Base-by-base conservation (phyloP, 2,888 invertebrate species). In the Copidosoma aretas region DNA sequence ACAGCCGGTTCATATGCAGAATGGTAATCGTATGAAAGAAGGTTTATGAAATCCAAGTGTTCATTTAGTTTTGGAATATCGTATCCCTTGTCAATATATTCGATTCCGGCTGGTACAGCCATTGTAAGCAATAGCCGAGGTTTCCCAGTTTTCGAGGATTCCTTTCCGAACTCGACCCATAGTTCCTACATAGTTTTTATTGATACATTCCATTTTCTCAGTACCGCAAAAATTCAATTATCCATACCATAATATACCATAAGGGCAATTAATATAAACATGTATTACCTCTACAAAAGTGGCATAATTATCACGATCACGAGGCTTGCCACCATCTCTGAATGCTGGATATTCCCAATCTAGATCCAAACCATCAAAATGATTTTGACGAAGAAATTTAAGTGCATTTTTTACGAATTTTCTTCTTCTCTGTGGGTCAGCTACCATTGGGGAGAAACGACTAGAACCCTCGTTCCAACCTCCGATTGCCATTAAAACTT, bases 381-480 rank as follows among this genome's bases (percentile, higher is more conserved):
- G 93, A 85, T 96, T 94, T 81, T 94, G 93, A 76, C 96, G 86
- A 75, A 96, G 87, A 85, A 95, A 96, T 73, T 93, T 93, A 73
- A 94, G 87, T 72, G 90, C 88, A 80, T 94, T 94, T 84, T 91
- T 92, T 66, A 93, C 92, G 79, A 96, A 92, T 79, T 92, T 91
- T 79, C 89, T 91, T 71, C 96, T 87, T 72, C 91, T 86, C 49
- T 91, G 92, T 2, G 90, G 80, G 75, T 89, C 91, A 1, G 93
- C 93, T 1, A 95, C 95, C 87, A 96, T 89, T n/a, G 93, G 91
- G 0, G 95, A 95, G 85, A 96, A 96, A 71, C 90, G 84, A 19
- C 91, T 88, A 0, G 95, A 95, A 19, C 94, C 96, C 83, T 96
- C 96, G 84, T 95, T 96, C 96, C 96, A 96, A 0, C 96, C 91